phyloP scores from a whole-genome alignment of 2,113 vertebrate genomes.

The Lampris megalopsis region DNA sequence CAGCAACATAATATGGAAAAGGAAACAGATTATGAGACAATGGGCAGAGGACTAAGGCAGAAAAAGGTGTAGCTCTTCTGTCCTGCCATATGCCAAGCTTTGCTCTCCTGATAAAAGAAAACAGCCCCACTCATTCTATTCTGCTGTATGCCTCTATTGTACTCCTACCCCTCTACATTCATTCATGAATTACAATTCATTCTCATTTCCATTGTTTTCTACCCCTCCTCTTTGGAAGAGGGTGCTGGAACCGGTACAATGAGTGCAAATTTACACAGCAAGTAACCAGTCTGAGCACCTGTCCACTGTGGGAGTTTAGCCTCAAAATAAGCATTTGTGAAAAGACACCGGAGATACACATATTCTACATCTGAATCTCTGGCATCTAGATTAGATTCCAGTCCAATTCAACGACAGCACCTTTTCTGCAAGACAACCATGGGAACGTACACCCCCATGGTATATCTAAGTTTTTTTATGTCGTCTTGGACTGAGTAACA shows the following conservation, averaged over 20 bases:
- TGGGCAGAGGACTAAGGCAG: too few relatives aligned
- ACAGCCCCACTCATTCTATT: neutral
- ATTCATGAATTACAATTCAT: conserved; percentile 18
- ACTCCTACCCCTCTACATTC: neutral
- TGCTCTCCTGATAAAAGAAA: neutral
- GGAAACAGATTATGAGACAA: too few relatives aligned
- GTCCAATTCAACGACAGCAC: too few relatives aligned
- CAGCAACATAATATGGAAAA: neutral
- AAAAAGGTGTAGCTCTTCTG: neutral
- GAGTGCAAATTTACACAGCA: neutral
- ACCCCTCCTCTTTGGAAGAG: neutral
- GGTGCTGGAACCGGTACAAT: neutral
- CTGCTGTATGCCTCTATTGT: neutral
- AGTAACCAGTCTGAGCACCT: neutral
- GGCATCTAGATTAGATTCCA: neutral
- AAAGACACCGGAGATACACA: neutral
- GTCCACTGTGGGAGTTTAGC: conserved; percentile 5
- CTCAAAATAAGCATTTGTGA: neutral
- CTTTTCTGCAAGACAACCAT: too few relatives aligned
- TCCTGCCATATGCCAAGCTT: neutral
- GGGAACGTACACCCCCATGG: too few relatives aligned
- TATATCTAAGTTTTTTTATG: too few relatives aligned
- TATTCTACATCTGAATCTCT: neutral
- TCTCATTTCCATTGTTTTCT: neutral
- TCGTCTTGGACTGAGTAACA: too few relatives aligned